A percentile compares a stretch with the other conserved stretches of the same genome.
These are phyloP conservation scores for Rhineura floridana DNA, from an alignment of 2,113 vertebrate genomes.

Conservation along the genomic window DNA sequence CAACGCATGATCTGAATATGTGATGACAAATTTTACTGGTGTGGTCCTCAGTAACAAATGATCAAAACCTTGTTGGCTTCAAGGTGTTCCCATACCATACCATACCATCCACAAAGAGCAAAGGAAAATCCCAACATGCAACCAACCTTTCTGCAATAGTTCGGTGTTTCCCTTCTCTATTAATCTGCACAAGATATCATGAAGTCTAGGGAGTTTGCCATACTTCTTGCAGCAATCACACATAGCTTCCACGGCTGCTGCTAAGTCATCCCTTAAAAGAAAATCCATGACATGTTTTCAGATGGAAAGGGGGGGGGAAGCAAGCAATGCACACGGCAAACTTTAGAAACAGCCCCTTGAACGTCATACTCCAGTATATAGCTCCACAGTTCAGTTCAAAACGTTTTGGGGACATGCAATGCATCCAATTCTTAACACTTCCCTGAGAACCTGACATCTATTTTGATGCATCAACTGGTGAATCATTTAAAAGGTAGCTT, in stretches of 20 bases:
- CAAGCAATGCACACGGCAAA: not conserved
- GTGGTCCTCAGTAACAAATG: not conserved
- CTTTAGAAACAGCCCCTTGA: not conserved
- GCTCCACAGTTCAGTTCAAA: not conserved
- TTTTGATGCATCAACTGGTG: too few relatives aligned
- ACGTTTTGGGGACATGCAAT: not conserved
- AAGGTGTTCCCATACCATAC: not conserved
- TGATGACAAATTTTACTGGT: not conserved
- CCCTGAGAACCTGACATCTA: too few relatives aligned
- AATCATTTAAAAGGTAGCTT: not conserved
- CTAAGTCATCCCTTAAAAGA: slow-evolving; percentile 79
- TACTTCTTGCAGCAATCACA: slow-evolving; percentile 82
- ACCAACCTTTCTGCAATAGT: slow-evolving; percentile 89
- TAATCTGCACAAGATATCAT: slow-evolving; percentile 84
- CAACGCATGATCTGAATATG: not conserved
- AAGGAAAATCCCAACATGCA: not conserved
- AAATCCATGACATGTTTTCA: slow-evolving; percentile 49
- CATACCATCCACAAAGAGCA: not conserved
- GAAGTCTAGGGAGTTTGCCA: slow-evolving; percentile 80
- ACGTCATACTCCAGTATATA: not conserved
- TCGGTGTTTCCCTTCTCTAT: slow-evolving; percentile 89
- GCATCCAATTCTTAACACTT: not conserved
- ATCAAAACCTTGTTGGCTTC: not conserved
- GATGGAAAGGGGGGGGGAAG: slow-evolving; percentile 46
- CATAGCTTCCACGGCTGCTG: slow-evolving; percentile 80